A percentile compares a stretch with the other conserved stretches of the same genome.
Evolutionary conservation across 2,113 vertebrate species (phyloP).

Genomic region (Grammomys dolichurus): DNA sequence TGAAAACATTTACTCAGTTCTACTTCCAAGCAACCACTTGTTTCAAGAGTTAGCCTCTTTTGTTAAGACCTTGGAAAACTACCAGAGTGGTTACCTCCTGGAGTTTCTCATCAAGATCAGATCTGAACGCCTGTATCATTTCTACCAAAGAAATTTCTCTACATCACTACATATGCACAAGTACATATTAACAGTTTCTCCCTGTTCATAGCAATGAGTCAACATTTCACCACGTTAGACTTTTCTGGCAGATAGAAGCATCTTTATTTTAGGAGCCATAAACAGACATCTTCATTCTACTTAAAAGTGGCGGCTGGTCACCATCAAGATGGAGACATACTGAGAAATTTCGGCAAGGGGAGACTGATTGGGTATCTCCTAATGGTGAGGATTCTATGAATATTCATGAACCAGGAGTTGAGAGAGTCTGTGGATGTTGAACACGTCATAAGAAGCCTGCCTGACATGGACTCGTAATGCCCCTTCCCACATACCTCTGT

Average conservation of each 20-base stretch:
- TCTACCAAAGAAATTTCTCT: not conserved
- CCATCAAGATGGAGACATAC: not conserved
- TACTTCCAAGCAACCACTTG: not conserved
- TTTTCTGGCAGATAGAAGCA: not conserved
- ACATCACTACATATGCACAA: not conserved
- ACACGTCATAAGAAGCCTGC: rapidly evolving
- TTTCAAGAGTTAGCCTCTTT: not conserved
- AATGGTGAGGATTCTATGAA: not conserved
- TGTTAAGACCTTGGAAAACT: conserved; percentile 18
- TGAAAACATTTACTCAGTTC: not conserved
- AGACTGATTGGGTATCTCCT: not conserved
- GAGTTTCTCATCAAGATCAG: conserved; percentile 6
- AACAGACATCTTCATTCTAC: not conserved
- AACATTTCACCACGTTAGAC: no score
- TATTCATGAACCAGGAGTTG: not conserved
- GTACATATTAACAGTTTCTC: not conserved
- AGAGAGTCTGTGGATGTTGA: not conserved
- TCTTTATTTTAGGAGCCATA: not conserved
- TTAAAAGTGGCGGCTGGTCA: not conserved
- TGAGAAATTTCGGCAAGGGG: not conserved
- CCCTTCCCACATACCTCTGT: not conserved
- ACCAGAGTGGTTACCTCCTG: not conserved
- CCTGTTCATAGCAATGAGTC: not conserved
- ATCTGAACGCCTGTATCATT: not conserved
- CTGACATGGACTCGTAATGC: not conserved